phyloP scores from a whole-genome alignment of 2,888 invertebrate species.

The Anoncus sp. region DNA sequence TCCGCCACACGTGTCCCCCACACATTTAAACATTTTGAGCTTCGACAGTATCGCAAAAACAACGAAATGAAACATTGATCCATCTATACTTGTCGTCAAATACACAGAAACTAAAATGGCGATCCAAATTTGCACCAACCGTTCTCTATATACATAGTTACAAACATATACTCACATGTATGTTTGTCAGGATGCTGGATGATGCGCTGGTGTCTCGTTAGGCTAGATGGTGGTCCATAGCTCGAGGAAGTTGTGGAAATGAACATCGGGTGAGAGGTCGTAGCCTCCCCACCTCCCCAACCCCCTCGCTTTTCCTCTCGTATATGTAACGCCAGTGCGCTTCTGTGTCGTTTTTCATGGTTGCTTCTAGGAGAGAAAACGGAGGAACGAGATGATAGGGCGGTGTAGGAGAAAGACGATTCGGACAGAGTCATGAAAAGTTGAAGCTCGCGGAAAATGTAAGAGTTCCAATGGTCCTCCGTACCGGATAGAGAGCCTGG shows the following conservation, averaged over 20 bases:
- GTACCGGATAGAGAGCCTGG: constrained; percentile 30
- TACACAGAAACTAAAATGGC: neutral
- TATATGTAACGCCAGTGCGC: neutral
- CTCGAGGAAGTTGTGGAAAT: constrained; percentile 56
- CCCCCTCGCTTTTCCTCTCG: constrained; percentile 15
- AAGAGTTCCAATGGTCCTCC: constrained; percentile 70
- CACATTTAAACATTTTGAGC: too few species aligned
- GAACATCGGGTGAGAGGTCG: constrained; percentile 44
- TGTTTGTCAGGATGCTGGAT: constrained; percentile 65
- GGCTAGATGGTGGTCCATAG: constrained; percentile 38
- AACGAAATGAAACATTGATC: too few species aligned
- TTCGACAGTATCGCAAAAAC: too few species aligned
- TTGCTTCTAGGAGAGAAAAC: constrained; percentile 41
- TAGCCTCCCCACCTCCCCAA: constrained; percentile 6
- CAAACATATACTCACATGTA: constrained; percentile 15
- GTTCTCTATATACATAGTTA: neutral
- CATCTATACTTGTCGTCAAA: too few species aligned
- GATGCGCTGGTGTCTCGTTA: constrained; percentile 57
- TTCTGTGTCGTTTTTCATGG: constrained; percentile 20
- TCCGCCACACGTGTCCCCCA: too few species aligned
- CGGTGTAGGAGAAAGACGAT: constrained; percentile 68
- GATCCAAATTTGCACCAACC: neutral
- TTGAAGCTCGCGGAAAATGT: constrained; percentile 79
- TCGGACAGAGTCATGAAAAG: constrained; percentile 80
- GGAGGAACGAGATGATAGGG: constrained; percentile 40